These are phyloP conservation scores for Drosophila helvetica DNA, from an alignment of 2,888 invertebrate species.

Conservation along the genomic window DNA sequence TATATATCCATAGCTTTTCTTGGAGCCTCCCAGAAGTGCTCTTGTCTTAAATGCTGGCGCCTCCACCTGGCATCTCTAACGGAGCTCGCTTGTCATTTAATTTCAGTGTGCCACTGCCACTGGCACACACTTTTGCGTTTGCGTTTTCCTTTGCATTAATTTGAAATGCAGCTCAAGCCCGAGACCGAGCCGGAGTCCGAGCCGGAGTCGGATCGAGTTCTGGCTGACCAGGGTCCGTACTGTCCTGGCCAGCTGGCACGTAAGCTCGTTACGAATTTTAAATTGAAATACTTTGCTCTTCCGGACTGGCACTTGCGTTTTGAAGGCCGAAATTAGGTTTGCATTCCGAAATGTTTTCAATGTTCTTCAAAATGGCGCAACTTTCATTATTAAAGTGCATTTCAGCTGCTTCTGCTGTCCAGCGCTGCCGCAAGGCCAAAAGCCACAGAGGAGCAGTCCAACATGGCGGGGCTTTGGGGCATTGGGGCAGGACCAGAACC, in stretches of 20 bases:
- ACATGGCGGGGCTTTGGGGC: slow-evolving; percentile 32
- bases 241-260: slow-evolving; percentile 46
- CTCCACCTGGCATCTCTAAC: slow-evolving; percentile 8
- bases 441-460: slow-evolving; percentile 43
- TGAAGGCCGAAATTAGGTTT: slow-evolving; percentile 64
- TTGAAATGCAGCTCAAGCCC: slow-evolving; percentile 23
- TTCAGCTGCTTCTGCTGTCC: slow-evolving; percentile 46
- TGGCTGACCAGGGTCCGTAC: slow-evolving; percentile 7
- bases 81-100: slow-evolving; percentile 28
- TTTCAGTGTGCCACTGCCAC: slow-evolving; percentile 21
- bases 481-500: slow-evolving; percentile 27
- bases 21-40: no score
- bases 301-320: slow-evolving; percentile 48
- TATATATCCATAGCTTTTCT: no score
- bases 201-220: slow-evolving; percentile 4
- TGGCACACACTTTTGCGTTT: slow-evolving; percentile 16
- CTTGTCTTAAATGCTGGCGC: no score
- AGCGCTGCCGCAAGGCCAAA: slow-evolving; percentile 50
- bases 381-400: slow-evolving; percentile 76
- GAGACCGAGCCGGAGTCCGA: background rate
- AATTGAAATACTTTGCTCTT: slow-evolving; percentile 69
- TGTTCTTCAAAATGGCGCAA: slow-evolving; percentile 53
- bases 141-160: slow-evolving; percentile 23
- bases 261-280: slow-evolving; percentile 60
- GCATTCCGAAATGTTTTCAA: slow-evolving; percentile 55